phyloP scores from a whole-genome alignment of 1,140 invertebrate genomes.

The Saxidomus purpurata region DNA sequence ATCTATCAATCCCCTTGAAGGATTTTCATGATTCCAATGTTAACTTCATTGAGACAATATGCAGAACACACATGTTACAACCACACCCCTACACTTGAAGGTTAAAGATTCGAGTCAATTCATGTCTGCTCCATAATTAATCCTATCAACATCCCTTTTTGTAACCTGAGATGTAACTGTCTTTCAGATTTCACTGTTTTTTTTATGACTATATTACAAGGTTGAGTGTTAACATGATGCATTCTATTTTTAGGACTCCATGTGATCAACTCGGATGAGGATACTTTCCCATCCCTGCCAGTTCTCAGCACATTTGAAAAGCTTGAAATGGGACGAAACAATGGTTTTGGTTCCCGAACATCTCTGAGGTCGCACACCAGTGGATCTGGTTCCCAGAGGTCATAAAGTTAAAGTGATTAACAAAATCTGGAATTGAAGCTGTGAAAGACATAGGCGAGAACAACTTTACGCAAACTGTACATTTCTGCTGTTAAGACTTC shows the following conservation, averaged over 20 bases:
- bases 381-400: constrained; percentile 26
- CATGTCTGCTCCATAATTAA: no score
- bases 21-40: no score
- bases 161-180: no score
- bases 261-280: constrained; percentile 56
- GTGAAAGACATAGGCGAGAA: background rate
- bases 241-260: constrained; percentile 47
- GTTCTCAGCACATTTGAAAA: constrained; percentile 61
- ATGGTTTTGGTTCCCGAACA: constrained; percentile 56
- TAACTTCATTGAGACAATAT: no score
- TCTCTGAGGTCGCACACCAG: constrained; percentile 54
- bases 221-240: no score
- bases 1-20: no score
- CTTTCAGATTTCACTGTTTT: no score
- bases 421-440: background rate
- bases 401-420: constrained; percentile 11
- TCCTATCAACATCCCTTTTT: no score
- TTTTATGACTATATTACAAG: no score
- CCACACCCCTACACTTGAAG: no score
- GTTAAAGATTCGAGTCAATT: no score
- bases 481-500: background rate
- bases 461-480: background rate
- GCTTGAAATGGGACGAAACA: constrained; percentile 49
- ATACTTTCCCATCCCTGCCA: constrained; percentile 55
- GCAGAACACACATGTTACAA: no score